phyloP scores from a whole-genome alignment of 2,113 vertebrate genomes.

The Cyanocitta stelleri region DNA sequence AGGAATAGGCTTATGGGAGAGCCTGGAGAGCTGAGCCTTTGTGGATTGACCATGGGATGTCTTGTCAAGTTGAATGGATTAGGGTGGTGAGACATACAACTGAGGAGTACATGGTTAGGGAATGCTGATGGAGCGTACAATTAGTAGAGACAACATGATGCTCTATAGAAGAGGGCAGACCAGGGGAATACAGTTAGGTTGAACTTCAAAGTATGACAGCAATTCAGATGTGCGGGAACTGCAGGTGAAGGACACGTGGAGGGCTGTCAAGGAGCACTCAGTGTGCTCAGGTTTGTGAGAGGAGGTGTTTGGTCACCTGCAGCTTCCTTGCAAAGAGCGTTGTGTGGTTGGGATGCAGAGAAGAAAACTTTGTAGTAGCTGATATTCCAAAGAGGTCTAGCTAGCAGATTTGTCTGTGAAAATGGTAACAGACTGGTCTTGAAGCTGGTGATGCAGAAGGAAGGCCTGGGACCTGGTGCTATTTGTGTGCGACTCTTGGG shows the following conservation, averaged over 20 bases:
- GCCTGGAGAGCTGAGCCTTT: neutral
- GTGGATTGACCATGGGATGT: neutral
- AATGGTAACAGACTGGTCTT: neutral
- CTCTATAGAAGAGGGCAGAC: neutral
- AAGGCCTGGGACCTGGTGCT: neutral
- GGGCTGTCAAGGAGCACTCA: neutral
- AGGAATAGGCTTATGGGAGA: neutral
- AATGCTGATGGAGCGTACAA: neutral
- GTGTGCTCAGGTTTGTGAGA: neutral
- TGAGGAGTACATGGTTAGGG: neutral
- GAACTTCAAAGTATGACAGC: neutral
- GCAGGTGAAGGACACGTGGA: neutral
- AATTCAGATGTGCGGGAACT: neutral
- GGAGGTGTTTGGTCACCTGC: neutral
- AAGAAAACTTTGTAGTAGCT: neutral
- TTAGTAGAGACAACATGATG: accelerated
- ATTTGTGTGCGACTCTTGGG: neutral
- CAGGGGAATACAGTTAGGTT: neutral
- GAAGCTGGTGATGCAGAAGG: neutral
- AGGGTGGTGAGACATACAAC: neutral
- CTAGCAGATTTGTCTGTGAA: neutral
- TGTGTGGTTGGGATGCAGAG: neutral
- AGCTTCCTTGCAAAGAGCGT: neutral
- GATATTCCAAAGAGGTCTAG: neutral
- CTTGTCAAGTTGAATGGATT: accelerated